These are phyloP conservation scores for Saturnia japonica DNA, from an alignment of 2,888 invertebrate species.

Conservation along the genomic window DNA sequence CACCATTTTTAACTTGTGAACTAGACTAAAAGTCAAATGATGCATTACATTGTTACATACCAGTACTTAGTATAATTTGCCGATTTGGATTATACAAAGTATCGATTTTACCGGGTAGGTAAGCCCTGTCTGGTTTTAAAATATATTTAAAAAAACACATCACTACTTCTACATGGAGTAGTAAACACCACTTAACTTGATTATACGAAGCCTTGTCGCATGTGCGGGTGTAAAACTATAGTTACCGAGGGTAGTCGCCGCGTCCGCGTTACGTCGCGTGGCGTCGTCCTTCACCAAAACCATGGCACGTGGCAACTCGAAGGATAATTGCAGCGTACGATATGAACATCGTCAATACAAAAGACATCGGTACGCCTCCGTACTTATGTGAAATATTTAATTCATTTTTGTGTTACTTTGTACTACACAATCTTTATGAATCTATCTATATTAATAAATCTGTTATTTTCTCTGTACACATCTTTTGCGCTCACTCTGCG, in stretches of 20 bases:
- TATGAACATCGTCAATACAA: slow-evolving; percentile 40
- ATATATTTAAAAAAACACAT: slow-evolving; percentile 71
- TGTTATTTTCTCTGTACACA: too few species aligned
- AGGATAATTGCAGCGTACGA: slow-evolving; percentile 60
- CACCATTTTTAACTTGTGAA: too few species aligned
- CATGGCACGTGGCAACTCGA: slow-evolving; percentile 53
- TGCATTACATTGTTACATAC: neutral
- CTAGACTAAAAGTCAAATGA: neutral
- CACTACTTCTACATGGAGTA: slow-evolving; percentile 53
- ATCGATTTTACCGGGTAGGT: slow-evolving; percentile 30
- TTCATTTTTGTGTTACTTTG: slow-evolving; percentile 6
- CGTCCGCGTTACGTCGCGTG: too few species aligned
- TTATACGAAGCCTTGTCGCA: slow-evolving; percentile 68
- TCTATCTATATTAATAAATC: neutral
- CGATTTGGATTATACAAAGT: slow-evolving; percentile 19
- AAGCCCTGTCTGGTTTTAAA: slow-evolving; percentile 59
- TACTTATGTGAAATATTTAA: slow-evolving; percentile 24
- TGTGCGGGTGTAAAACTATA: slow-evolving; percentile 46
- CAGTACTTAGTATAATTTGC: slow-evolving; percentile 5
- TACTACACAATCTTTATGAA: neutral
- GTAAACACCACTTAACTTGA: slow-evolving; percentile 81
- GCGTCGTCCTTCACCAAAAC: slow-evolving; percentile 51
- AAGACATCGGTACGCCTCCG: slow-evolving; percentile 26
- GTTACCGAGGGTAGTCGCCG: slow-evolving; percentile 47
- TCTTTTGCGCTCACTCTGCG: too few species aligned